Conservation (phyloP, 2,797 vertebrate species). For the Tachyglossus aculeatus region DNA sequence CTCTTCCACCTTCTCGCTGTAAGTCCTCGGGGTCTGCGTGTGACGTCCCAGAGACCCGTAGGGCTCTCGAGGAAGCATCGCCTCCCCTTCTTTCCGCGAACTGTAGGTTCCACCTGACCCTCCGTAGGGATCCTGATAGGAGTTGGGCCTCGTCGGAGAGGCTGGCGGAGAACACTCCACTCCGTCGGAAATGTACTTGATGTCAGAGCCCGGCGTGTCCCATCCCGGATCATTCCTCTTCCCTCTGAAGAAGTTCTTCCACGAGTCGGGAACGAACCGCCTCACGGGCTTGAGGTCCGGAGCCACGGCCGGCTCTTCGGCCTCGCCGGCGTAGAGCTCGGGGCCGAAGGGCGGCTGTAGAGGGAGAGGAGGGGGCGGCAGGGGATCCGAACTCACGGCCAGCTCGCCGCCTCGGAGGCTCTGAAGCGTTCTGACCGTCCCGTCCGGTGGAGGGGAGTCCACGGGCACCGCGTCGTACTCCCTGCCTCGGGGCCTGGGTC, state of each 20-base stretch:
- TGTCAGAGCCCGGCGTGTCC: slow-evolving; percentile 67
- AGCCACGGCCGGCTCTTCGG: slow-evolving; percentile 67
- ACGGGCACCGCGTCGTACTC: slow-evolving; percentile 76
- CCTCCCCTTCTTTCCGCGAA: slow-evolving; percentile 80
- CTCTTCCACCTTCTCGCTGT: slow-evolving; percentile 86
- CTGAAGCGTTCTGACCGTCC: slow-evolving; percentile 54
- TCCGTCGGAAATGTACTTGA: slow-evolving; percentile 72
- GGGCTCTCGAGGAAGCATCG: slow-evolving; percentile 70
- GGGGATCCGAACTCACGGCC: slow-evolving; percentile 78
- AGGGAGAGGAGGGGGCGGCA: slow-evolving; percentile 90
- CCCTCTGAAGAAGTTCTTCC: slow-evolving; percentile 88
- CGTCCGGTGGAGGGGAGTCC: slow-evolving; percentile 50
- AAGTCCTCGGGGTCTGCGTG: slow-evolving; percentile 79
- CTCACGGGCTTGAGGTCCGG: slow-evolving; percentile 89
- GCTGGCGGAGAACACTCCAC: slow-evolving; percentile 86
- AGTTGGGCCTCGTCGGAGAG: slow-evolving; percentile 72
- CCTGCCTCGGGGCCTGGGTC: slow-evolving; percentile 35
- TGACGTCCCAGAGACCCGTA: slow-evolving; percentile 74
- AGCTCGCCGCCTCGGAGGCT: slow-evolving; percentile 63
- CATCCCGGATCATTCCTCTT: slow-evolving; percentile 61
- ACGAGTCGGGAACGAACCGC: slow-evolving; percentile 90
- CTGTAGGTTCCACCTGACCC: slow-evolving; percentile 79
- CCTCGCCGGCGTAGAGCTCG: slow-evolving; percentile 73
- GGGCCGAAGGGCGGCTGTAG: slow-evolving; percentile 84
- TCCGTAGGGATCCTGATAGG: slow-evolving; percentile 77